Evolutionary conservation across 2,888 invertebrate genomes (phyloP).

Genomic region (Noctua fimbriata): DNA sequence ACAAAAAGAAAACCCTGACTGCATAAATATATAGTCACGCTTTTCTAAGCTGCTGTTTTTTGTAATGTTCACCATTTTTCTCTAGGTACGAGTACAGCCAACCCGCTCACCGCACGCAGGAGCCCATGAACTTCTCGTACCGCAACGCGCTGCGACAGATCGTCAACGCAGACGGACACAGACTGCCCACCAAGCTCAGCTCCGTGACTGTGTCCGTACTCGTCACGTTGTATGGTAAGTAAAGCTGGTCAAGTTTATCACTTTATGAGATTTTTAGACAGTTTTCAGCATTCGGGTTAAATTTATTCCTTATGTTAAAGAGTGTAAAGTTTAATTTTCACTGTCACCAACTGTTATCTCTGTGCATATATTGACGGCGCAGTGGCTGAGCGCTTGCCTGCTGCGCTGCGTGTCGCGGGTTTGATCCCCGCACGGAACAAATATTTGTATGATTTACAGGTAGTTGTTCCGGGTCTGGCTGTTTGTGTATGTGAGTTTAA

Average conservation of each 20-base stretch:
- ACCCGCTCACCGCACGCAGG: conserved; percentile 69
- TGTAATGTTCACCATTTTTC: background rate
- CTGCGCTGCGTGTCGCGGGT: too few relatives aligned
- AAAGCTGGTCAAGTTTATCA: too few relatives aligned
- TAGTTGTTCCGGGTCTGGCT: too few relatives aligned
- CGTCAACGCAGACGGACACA: conserved; percentile 80
- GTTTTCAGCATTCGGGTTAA: background rate
- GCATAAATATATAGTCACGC: too few relatives aligned
- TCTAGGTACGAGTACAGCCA: conserved; percentile 80
- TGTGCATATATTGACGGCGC: too few relatives aligned
- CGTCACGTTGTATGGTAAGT: conserved; percentile 85
- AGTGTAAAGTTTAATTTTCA: background rate
- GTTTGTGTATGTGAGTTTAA: too few relatives aligned
- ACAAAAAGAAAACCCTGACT: too few relatives aligned
- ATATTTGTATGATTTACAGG: too few relatives aligned
- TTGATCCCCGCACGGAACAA: too few relatives aligned
- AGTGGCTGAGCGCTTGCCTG: too few relatives aligned
- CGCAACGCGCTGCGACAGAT: conserved; percentile 81
- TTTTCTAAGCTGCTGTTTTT: background rate
- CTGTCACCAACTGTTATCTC: background rate
- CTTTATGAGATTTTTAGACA: background rate
- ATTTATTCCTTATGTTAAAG: background rate
- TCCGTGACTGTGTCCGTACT: conserved; percentile 84
- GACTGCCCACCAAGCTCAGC: conserved; percentile 85
- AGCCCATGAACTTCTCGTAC: conserved; percentile 67